Conservation (phyloP, 2,797 vertebrate species). For the Nannoperca australis region DNA sequence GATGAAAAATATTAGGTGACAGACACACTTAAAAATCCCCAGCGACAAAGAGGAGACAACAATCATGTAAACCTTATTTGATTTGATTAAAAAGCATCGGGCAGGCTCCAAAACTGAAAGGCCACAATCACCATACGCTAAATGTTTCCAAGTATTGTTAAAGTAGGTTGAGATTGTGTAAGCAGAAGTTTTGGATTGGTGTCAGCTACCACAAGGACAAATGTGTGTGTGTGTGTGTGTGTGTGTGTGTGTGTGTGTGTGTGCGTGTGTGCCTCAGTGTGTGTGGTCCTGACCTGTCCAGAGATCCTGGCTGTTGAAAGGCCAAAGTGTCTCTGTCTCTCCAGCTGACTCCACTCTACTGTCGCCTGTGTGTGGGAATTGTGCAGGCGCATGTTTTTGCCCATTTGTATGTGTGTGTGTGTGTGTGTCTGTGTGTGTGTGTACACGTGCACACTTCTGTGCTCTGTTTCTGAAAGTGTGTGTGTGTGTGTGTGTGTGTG, state of each 20-base stretch:
- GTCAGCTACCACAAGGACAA: conserved; percentile 51
- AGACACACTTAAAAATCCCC: neutral
- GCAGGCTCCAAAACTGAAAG: neutral
- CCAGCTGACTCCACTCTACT: conserved; percentile 85
- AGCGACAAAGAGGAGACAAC: neutral
- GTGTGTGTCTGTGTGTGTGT: conserved; percentile 1
- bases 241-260: conserved; percentile 85
- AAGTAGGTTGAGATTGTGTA: conserved; percentile 29
- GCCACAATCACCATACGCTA: neutral
- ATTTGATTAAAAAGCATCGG: neutral
- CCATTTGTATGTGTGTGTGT: conserved; percentile 21
- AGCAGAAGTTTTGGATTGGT: conserved; percentile 47
- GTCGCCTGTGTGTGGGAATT: conserved; percentile 65
- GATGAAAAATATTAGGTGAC: neutral
- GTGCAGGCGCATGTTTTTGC: conserved; percentile 47
- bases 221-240: conserved; percentile 66
- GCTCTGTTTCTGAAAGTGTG: conserved; percentile 50
- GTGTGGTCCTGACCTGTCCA: conserved; percentile 88
- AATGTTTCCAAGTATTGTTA: conserved; percentile 23
- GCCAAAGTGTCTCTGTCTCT: conserved; percentile 81
- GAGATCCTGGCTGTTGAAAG: conserved; percentile 83
- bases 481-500: too few relatives aligned
- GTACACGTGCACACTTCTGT: conserved; percentile 21
- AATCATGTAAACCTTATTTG: neutral
- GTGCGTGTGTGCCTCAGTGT: conserved; percentile 68